These are phyloP conservation scores for Metopolophium dirhodum DNA, from an alignment of 1,140 invertebrate genomes.

Conservation along the genomic window DNA sequence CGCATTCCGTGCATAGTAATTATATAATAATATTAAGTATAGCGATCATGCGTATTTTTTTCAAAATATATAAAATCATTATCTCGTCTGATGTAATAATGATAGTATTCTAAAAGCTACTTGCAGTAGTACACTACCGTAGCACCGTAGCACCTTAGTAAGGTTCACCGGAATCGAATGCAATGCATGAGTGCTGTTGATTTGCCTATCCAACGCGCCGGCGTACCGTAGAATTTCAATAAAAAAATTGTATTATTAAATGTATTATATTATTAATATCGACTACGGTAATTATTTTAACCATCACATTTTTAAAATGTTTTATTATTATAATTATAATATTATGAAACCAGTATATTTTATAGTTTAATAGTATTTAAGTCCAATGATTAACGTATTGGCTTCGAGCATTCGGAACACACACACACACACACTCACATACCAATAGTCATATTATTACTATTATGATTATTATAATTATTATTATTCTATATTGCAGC, in stretches of 20 bases:
- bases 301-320: not conserved
- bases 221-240: not conserved
- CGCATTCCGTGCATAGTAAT: not conserved
- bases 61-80: not conserved
- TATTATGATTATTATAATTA: not conserved
- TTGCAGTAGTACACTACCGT: too few species aligned
- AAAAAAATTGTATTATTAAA: too few species aligned
- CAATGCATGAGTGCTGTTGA: not conserved
- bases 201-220: constrained; percentile 43
- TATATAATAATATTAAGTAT: not conserved
- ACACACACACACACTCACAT: not conserved
- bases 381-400: not conserved
- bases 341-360: not conserved
- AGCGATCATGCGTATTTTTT: not conserved
- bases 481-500: not conserved
- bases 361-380: not conserved
- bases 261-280: too few species aligned
- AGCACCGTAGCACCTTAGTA: not conserved
- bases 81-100: not conserved
- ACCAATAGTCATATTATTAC: not conserved
- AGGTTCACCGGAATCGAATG: not conserved
- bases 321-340: not conserved
- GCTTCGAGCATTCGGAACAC: not conserved
- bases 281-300: not conserved
- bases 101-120: not conserved